These are phyloP conservation scores for Pseudomyrmex flavicornis DNA, from an alignment of 1,140 invertebrate genomes.

Conservation along the genomic window DNA sequence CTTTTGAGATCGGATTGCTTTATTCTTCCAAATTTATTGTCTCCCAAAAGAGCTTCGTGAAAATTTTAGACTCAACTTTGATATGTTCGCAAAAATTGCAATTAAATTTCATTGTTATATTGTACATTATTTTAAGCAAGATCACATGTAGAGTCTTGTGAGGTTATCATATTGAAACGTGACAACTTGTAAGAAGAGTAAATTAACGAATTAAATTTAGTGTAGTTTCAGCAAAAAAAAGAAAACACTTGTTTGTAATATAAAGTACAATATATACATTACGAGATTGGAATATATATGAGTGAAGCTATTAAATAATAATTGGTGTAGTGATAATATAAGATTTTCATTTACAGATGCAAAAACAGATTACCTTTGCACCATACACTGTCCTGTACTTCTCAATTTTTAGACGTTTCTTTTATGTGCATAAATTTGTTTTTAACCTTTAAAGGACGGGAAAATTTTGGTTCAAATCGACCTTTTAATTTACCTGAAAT, in stretches of 20 bases:
- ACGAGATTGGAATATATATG: constrained; percentile 53
- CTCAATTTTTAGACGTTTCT: no score
- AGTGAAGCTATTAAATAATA: constrained; percentile 46
- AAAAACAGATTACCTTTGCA: no score
- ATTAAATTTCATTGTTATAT: constrained; percentile 11
- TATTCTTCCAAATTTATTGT: neutral
- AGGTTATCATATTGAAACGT: neutral
- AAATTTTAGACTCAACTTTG: neutral
- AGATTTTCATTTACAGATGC: no score
- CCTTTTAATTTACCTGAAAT: no score
- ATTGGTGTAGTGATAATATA: no score
- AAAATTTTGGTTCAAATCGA: no score
- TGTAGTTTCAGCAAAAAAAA: constrained; percentile 47
- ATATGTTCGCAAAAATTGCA: neutral
- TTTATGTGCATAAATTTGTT: no score
- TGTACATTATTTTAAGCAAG: constrained; percentile 1
- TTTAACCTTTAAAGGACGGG: no score
- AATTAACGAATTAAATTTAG: constrained; percentile 48
- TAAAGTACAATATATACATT: constrained; percentile 42
- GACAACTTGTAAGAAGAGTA: constrained; percentile 9
- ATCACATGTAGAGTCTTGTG: constrained; percentile 24
- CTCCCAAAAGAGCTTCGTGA: neutral
- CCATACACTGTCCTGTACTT: no score
- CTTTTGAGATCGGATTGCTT: neutral
- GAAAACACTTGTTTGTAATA: constrained; percentile 62